Evolutionary conservation across 2,888 invertebrate genomes (phyloP).

Genomic region (Drosophila tripunctata): DNA sequence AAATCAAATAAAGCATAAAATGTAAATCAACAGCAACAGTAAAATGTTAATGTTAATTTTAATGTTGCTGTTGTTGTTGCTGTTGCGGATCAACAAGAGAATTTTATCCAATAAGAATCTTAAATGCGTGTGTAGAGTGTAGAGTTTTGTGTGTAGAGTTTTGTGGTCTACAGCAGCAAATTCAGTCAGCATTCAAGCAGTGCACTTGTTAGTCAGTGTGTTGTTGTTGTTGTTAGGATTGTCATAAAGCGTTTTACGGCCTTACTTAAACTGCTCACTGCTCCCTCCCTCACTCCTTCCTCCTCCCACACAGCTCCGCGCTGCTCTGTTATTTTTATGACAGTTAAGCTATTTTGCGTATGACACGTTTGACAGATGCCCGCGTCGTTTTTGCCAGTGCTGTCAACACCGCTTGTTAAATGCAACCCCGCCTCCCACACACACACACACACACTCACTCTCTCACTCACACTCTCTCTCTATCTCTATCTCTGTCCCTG

Average conservation of each 20-base stretch:
- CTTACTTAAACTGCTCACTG: no score
- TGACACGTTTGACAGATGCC: conserved; percentile 79
- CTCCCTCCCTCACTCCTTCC: background rate
- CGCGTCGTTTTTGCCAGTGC: conserved; percentile 41
- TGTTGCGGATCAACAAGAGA: conserved; percentile 6
- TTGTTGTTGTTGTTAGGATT: conserved; percentile 33
- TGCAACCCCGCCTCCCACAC: conserved; percentile 38
- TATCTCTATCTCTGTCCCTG: background rate
- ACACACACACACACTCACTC: background rate
- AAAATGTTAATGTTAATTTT: no score
- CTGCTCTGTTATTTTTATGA: conserved; percentile 75
- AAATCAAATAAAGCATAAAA: conserved; percentile 66
- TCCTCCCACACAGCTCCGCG: no score
- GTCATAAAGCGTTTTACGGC: conserved; percentile 76
- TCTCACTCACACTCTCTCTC: background rate
- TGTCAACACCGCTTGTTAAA: conserved; percentile 72
- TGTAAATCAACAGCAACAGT: conserved; percentile 40
- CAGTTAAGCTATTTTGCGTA: conserved; percentile 79
- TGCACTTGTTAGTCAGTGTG: conserved; percentile 53
- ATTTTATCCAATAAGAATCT: conserved; percentile 40
- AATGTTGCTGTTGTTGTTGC: conserved; percentile 2
- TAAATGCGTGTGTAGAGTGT: no score
- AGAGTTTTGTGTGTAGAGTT: conserved; percentile 22
- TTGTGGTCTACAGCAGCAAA: conserved; percentile 7
- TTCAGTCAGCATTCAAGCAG: background rate